Evolutionary conservation across 2,797 vertebrate genomes (phyloP).

Genomic region (Gymnothorax reevesii): DNA sequence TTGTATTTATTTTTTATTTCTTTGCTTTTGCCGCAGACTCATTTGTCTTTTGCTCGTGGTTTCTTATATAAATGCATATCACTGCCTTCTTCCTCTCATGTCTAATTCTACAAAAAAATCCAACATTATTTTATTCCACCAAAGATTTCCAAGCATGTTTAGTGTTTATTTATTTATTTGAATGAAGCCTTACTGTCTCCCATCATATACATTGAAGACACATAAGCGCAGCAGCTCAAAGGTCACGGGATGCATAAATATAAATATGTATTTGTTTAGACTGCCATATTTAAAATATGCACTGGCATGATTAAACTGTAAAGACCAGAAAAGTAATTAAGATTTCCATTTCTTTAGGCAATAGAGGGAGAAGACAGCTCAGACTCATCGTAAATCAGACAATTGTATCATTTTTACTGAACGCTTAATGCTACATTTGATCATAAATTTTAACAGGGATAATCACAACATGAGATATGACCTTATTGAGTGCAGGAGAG

Average conservation of each 20-base stretch:
- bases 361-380: constrained; percentile 54
- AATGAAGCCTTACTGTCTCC: constrained; percentile 27
- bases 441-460: constrained; percentile 41
- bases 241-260: constrained; percentile 71
- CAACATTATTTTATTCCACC: background rate
- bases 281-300: constrained; percentile 67
- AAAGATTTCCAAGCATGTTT: constrained; percentile 38
- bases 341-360: constrained; percentile 66
- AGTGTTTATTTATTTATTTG: background rate
- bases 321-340: constrained; percentile 71
- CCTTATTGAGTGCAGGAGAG: constrained; percentile 40
- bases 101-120: background rate
- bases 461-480: constrained; percentile 39
- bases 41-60: constrained; percentile 42
- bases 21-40: constrained; percentile 39
- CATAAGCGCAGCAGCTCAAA: constrained; percentile 63
- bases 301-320: constrained; percentile 68
- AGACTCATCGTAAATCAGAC: constrained; percentile 50
- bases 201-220: constrained; percentile 34
- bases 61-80: constrained; percentile 47
- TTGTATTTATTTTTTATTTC: no score
- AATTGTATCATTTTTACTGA: constrained; percentile 22
- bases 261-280: constrained; percentile 71
- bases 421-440: constrained; percentile 27
- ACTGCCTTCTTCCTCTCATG: constrained; percentile 30